Evolutionary conservation across 2,797 vertebrate species (phyloP).

Genomic region (Triplophysa yarkandensis): DNA sequence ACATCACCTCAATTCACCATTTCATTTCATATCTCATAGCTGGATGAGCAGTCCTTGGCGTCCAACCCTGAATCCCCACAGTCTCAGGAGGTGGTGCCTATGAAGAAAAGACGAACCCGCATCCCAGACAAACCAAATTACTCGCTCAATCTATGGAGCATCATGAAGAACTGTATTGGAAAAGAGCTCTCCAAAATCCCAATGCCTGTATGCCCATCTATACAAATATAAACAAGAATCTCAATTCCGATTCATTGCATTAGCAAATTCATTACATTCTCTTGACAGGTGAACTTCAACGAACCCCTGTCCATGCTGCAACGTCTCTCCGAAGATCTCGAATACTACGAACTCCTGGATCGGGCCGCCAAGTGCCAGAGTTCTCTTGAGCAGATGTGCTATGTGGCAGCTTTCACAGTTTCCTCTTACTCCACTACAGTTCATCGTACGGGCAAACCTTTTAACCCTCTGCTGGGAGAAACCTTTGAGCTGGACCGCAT

Average conservation of each 20-base stretch:
- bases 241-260: neutral
- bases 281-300: slow-evolving; percentile 90
- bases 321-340: slow-evolving; percentile 92
- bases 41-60: slow-evolving; percentile 75
- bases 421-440: slow-evolving; percentile 96
- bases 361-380: slow-evolving; percentile 85
- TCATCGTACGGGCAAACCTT: slow-evolving; percentile 94
- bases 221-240: neutral
- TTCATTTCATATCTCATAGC: slow-evolving; percentile 52
- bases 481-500: slow-evolving; percentile 92
- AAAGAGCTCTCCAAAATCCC: slow-evolving; percentile 97
- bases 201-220: slow-evolving; percentile 83
- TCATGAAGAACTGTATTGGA: slow-evolving; percentile 97
- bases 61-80: slow-evolving; percentile 78
- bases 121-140: slow-evolving; percentile 96
- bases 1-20: no score
- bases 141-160: slow-evolving; percentile 94
- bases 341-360: slow-evolving; percentile 92
- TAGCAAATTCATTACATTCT: neutral
- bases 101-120: slow-evolving; percentile 82
- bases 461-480: slow-evolving; percentile 94
- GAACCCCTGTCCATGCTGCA: slow-evolving; percentile 96
- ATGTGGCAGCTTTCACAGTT: slow-evolving; percentile 93
- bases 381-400: slow-evolving; percentile 92
- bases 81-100: slow-evolving; percentile 77